Conservation (phyloP, 37 sponge, comb jelly and placozoan genomes). For the Halisarca cf. caerulea region DNA sequence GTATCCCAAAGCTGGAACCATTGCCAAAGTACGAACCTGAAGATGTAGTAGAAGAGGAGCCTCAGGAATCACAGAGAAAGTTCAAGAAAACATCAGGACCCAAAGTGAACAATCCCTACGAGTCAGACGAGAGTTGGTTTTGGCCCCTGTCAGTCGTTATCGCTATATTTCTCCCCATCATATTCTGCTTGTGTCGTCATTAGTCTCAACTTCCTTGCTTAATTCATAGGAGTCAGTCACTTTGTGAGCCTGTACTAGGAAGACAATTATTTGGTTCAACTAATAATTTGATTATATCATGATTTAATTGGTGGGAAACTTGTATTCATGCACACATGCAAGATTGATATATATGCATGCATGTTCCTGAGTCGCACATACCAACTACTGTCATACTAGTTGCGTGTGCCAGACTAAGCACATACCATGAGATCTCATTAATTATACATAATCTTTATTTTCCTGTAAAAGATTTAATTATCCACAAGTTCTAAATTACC, state of each 20-base stretch:
- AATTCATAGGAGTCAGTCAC: background rate
- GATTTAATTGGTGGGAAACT: too few species aligned
- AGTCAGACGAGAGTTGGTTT: slow-evolving; percentile 87
- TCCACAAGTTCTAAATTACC: too few species aligned
- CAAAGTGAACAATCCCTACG: slow-evolving; percentile 73
- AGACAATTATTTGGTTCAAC: background rate
- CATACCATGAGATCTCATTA: too few species aligned
- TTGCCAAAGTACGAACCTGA: background rate
- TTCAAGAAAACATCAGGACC: slow-evolving; percentile 88
- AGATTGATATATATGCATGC: too few species aligned
- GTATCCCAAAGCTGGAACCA: slow-evolving; percentile 76
- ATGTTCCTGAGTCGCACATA: too few species aligned
- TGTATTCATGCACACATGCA: too few species aligned
- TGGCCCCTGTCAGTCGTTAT: slow-evolving; percentile 88
- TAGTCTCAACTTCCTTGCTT: too few species aligned
- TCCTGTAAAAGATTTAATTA: too few species aligned
- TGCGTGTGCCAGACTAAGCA: too few species aligned
- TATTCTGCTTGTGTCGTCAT: slow-evolving; percentile 86
- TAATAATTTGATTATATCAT: background rate
- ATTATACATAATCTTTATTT: too few species aligned
- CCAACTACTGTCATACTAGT: too few species aligned
- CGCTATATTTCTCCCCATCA: slow-evolving; percentile 90
- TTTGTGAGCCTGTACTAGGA: background rate
- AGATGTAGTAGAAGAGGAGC: background rate
- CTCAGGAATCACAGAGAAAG: slow-evolving; percentile 28